Conservation (phyloP, 2,888 invertebrate species). For the Hirtodrosophila duncani region DNA sequence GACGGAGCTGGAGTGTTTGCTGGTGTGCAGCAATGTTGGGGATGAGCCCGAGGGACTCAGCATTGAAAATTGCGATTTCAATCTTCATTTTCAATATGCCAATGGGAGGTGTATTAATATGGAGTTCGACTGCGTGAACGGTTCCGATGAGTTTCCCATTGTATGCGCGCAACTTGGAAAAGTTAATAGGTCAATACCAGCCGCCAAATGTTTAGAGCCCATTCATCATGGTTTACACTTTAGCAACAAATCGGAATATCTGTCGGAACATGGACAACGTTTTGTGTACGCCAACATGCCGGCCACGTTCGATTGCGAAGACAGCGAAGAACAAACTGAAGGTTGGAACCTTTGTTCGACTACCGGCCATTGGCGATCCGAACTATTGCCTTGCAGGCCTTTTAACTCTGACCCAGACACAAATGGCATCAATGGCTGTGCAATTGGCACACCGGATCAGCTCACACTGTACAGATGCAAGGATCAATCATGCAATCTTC, state of each 20-base stretch:
- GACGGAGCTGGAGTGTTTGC: slow-evolving; percentile 8
- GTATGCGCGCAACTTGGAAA: not conserved
- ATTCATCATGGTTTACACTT: not conserved
- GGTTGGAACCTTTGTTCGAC: slow-evolving; percentile 8
- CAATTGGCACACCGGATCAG: too few species aligned
- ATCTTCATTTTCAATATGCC: slow-evolving; percentile 15
- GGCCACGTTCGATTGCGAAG: slow-evolving; percentile 4
- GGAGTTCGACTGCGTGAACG: slow-evolving; percentile 24
- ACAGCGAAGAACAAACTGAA: slow-evolving; percentile 9
- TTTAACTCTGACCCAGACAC: slow-evolving; percentile 4
- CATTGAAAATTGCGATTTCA: accelerated
- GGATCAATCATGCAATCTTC: too few species aligned
- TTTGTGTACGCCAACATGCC: slow-evolving; percentile 23
- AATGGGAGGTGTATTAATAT: slow-evolving; percentile 10
- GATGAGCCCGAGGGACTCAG: slow-evolving; percentile 36
- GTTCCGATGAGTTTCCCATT: slow-evolving; percentile 21
- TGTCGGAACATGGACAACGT: accelerated
- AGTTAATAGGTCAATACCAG: too few species aligned
- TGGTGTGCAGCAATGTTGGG: slow-evolving; percentile 29
- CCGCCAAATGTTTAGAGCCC: slow-evolving; percentile 15
- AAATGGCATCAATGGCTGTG: slow-evolving; percentile 31
- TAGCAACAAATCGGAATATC: not conserved
- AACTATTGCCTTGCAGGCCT: not conserved
- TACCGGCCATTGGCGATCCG: slow-evolving; percentile 8
- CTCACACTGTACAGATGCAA: too few species aligned